These are phyloP conservation scores for Channa argus DNA, from an alignment of 2,113 vertebrate genomes.

Conservation along the genomic window DNA sequence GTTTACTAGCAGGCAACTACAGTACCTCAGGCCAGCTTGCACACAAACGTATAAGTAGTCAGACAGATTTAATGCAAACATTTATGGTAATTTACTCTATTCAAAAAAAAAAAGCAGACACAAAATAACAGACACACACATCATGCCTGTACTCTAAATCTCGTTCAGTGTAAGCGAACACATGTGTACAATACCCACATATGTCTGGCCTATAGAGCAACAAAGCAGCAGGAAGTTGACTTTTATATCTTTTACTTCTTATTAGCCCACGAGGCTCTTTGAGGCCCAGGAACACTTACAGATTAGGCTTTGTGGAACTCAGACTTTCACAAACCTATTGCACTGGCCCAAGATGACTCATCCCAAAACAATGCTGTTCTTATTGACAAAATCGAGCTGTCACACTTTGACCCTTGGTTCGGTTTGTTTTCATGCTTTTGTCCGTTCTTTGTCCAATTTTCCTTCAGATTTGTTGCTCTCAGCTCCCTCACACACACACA, in stretches of 20 bases:
- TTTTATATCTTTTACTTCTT: constrained; percentile 59
- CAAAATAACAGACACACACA: constrained; percentile 4
- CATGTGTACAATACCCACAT: constrained; percentile 36
- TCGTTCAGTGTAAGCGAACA: constrained; percentile 9
- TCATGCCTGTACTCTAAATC: neutral
- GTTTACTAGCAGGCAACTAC: constrained; percentile 50
- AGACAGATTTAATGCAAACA: constrained; percentile 6
- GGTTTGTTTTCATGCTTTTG: too few relatives aligned
- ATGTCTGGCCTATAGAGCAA: constrained; percentile 43
- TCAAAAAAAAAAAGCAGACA: constrained; percentile 11
- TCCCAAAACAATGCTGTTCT: neutral
- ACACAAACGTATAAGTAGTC: constrained; percentile 28
- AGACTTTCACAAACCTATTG: constrained; percentile 1
- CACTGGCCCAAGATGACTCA: neutral
- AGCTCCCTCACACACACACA: too few relatives aligned
- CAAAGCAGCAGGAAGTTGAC: constrained; percentile 62
- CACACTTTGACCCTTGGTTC: too few relatives aligned
- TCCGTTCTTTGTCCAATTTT: too few relatives aligned
- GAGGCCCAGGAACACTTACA: constrained; percentile 52
- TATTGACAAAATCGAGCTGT: neutral
- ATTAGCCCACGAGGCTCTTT: constrained; percentile 32
- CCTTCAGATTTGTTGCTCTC: too few relatives aligned
- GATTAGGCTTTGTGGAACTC: constrained; percentile 11
- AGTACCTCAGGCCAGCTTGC: constrained; percentile 40
- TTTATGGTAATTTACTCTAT: neutral